Conservation (phyloP, 1,140 invertebrate genomes). For the Drosophila kepulauana region DNA sequence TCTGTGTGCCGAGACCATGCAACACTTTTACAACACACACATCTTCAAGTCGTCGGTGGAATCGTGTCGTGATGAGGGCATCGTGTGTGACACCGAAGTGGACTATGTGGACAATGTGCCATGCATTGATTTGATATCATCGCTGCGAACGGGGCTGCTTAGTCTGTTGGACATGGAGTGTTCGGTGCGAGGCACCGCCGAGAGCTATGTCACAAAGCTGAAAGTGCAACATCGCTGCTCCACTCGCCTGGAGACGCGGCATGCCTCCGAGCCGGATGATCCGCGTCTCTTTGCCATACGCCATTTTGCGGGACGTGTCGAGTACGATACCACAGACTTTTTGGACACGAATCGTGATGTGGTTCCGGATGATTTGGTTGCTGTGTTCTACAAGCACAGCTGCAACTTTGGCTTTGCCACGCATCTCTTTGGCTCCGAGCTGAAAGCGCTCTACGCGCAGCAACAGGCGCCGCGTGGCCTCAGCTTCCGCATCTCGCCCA, state of each 20-base stretch:
- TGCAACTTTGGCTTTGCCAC: constrained; percentile 98
- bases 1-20: constrained; percentile 98
- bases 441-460: constrained; percentile 93
- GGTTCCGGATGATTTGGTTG: constrained; percentile 95
- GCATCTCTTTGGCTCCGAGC: constrained; percentile 96
- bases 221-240: constrained; percentile 94
- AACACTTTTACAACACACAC: constrained; percentile 98
- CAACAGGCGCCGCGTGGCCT: constrained; percentile 93
- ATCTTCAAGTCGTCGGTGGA: constrained; percentile 98
- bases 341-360: constrained; percentile 96
- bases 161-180: constrained; percentile 98
- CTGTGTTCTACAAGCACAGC: constrained; percentile 96
- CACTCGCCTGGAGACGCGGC: constrained; percentile 86
- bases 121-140: constrained; percentile 97
- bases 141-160: constrained; percentile 94
- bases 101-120: constrained; percentile 98
- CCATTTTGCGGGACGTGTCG: constrained; percentile 95
- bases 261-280: constrained; percentile 88
- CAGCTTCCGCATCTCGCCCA: constrained; percentile 96
- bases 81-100: constrained; percentile 95
- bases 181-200: constrained; percentile 93
- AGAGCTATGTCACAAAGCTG: constrained; percentile 95
- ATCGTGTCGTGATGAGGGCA: constrained; percentile 96
- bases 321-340: constrained; percentile 96
- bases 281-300: constrained; percentile 95